Evolutionary conservation across 2,888 invertebrate species (phyloP), one percentile per base, ranked within the genome.

Genomic region (Germaria angustata): DNA sequence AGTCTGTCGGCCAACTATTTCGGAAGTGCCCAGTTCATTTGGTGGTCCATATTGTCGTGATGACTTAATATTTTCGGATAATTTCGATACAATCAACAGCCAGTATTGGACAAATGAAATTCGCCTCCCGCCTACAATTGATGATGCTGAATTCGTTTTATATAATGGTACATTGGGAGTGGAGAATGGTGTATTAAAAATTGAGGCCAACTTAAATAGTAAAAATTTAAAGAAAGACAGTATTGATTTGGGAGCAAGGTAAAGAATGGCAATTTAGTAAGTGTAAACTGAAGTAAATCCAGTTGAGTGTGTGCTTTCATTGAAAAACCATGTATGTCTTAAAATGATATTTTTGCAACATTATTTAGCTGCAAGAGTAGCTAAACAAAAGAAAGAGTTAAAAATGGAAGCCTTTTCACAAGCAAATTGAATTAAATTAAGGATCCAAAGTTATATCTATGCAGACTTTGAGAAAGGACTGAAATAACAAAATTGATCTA

Each of bases 51-150:
- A 90, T 0, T 93, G 93, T 87, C 89, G 91, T 11, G 93, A 93
- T 0, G 90, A 92, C 66, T 88, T 93, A 1, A 89, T 95, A 57
- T 94, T 95, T 84, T 92, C 94, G 71, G 95, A 95, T 66, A 91
- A 92, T 81, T 95, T 95, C 86, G 90, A 93, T 68, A 41, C 79
- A 7, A 85, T 94, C 0, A 88, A 92, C 65, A 87, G 88, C 5
- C 90, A 89, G 1, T 87, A 91, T 55, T 94, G 94, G 94, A 91
- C 91, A 57, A 89, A 93, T 6, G 94, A 94, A 84, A 92, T 94
- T 80, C 93, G 93, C 73, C 92, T 94, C 55, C 93, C 94, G 6
- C 87, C 90, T 11, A 91, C 92, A 51, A 87, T 89, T 75, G 91
- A 90, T 28, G 92, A 93, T 85, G 92, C 90, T 76, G 92, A 92